These are phyloP conservation scores for Podarcis siculus DNA, from an alignment of 2,797 vertebrate species.

Conservation along the genomic window DNA sequence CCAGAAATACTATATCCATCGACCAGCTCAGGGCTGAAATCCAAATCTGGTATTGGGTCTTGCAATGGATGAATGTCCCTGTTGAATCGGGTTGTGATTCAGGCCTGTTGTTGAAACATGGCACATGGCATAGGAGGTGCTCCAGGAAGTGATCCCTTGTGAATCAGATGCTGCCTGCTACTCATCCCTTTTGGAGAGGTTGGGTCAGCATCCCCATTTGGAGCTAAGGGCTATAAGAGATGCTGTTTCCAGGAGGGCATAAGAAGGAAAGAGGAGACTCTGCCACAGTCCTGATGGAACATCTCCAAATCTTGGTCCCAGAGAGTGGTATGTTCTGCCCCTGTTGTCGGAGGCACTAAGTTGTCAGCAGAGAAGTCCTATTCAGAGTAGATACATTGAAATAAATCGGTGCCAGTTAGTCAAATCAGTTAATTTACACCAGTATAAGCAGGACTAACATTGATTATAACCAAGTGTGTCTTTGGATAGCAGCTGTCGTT, in stretches of 20 bases:
- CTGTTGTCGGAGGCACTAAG: not conserved
- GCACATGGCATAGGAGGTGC: constrained; percentile 33
- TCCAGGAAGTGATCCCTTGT: not conserved
- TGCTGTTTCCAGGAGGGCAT: not conserved
- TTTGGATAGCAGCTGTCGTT: too few relatives aligned
- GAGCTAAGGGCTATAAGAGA: not conserved
- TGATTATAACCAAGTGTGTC: too few relatives aligned
- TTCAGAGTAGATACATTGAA: too few relatives aligned
- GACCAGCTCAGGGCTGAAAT: not conserved
- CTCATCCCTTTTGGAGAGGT: not conserved
- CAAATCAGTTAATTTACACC: too few relatives aligned
- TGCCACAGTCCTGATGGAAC: too few relatives aligned
- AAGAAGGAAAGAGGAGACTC: not conserved
- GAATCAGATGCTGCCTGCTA: not conserved
- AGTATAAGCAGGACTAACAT: too few relatives aligned
- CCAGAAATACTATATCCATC: too few relatives aligned
- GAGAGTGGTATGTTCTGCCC: not conserved
- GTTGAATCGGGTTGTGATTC: constrained; percentile 35
- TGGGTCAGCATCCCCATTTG: not conserved
- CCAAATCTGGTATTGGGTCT: not conserved
- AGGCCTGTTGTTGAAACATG: constrained; percentile 34
- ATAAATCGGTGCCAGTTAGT: too few relatives aligned
- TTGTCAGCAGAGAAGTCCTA: not conserved
- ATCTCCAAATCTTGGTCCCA: not conserved
- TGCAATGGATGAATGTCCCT: constrained; percentile 2